Percentiles rank a stretch among this genome's conserved stretches.
Conservation (phyloP, 2,888 invertebrate genomes). For the Allophyes oxyacanthae region DNA sequence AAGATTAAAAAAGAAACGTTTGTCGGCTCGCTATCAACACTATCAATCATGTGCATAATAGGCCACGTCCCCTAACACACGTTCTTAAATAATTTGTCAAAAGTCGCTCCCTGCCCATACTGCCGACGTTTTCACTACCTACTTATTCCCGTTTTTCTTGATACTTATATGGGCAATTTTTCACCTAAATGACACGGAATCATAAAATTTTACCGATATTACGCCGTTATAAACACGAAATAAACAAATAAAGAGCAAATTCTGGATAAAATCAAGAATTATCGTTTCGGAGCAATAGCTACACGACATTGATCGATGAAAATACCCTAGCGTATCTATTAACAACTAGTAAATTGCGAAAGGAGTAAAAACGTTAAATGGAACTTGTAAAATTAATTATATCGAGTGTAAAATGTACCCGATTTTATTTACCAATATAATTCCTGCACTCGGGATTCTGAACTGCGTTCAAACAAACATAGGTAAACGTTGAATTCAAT, state of each 20-base stretch:
- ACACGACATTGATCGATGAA: constrained; percentile 64
- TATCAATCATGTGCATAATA: constrained; percentile 86
- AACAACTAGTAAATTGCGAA: constrained; percentile 50
- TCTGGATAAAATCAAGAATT: constrained; percentile 49
- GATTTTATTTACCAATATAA: constrained; percentile 11
- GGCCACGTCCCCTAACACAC: constrained; percentile 84
- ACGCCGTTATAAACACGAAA: constrained; percentile 21
- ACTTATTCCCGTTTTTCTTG: constrained; percentile 73
- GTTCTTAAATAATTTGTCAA: constrained; percentile 89
- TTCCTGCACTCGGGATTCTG: no score
- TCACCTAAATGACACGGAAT: constrained; percentile 59
- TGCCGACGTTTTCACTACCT: constrained; percentile 66
- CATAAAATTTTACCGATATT: constrained; percentile 15
- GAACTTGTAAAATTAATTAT: constrained; percentile 42
- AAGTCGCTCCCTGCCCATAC: constrained; percentile 76
- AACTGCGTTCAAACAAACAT: constrained; percentile 34
- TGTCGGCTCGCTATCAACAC: constrained; percentile 77
- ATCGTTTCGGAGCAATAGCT: constrained; percentile 51
- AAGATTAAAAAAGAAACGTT: constrained; percentile 77
- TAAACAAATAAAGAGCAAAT: constrained; percentile 31
- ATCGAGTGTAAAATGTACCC: constrained; percentile 11
- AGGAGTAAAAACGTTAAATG: constrained; percentile 41
- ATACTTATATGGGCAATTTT: constrained; percentile 67
- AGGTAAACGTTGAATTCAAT: constrained; percentile 47
- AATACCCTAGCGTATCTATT: constrained; percentile 54